Evolutionary conservation across 2,888 invertebrate species (phyloP), one percentile per base, ranked within the genome.

Genomic region (Yponomeuta evonymella): DNA sequence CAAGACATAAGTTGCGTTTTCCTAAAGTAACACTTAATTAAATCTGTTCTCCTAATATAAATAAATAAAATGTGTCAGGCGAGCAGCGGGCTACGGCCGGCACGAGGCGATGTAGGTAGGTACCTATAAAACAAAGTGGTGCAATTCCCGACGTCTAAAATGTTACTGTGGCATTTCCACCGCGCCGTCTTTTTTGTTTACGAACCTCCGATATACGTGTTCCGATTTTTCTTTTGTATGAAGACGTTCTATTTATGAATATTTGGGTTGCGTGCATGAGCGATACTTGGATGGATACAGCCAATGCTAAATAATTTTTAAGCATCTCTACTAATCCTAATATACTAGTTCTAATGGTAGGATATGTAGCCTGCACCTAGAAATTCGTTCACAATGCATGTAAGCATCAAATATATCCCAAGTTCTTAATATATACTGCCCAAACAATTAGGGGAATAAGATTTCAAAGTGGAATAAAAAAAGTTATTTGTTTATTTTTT

Each of bases 121-220:
- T 58, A 58, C 15, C 30, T 83, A 83, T 83, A 86, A 84, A 85
- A 84, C 82, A 78, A 81, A 82, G 78, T 85, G 82, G 83, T 84
- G 84, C 85, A 78, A 81, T 81, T 83, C 82, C 83, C 72, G 69
- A 48, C 70, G 23, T 62, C 48, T 33, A 68, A 74, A 73, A 76
- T 78, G 78, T 74, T 75, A 73, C 72, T 73, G 72, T 76, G 76
- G 73, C 74, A 75, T 75, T 75, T 68, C 36, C 51, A 68, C 75
- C 72, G 70, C 73, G 74, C 73, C 73, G 71, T 9, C 66, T 36
- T 58, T 43, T 66, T 48, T 48, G 64, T 65, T 67, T 36, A 67
- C 11, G 67, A 36, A 36, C 65, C 65, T 11, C 43, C 29, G 65
- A 29, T 58, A 58, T 64, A 29, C 64, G 64, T 29, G 30, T 64